Evolutionary conservation across 2,797 vertebrate species (phyloP).

Genomic region (Octomys mimax): DNA sequence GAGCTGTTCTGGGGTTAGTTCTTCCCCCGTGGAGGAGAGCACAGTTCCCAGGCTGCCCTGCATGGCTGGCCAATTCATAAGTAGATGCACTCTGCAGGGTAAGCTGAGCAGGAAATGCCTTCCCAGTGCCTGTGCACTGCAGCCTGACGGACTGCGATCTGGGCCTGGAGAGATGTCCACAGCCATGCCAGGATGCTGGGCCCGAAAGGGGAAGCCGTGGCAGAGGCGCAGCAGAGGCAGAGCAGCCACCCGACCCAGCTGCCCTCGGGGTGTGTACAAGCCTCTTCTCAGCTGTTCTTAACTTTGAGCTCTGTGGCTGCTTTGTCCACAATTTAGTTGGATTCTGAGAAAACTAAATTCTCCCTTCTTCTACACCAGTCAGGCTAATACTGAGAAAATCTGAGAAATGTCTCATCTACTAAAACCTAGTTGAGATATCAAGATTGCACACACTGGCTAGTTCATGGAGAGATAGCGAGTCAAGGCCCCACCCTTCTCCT

Average conservation of each 20-base stretch:
- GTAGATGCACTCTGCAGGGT: neutral
- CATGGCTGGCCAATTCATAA: neutral
- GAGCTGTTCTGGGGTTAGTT: neutral
- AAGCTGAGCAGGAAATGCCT: neutral
- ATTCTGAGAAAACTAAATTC: constrained; percentile 48
- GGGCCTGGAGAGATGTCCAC: neutral
- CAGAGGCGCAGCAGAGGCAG: neutral
- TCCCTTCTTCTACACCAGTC: neutral
- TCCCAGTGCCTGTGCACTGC: neutral
- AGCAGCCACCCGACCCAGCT: neutral
- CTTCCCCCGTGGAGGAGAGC: neutral
- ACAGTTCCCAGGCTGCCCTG: neutral
- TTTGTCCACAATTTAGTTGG: constrained; percentile 24
- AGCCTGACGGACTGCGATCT: neutral
- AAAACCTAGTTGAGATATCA: constrained; percentile 32
- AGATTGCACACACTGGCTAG: neutral
- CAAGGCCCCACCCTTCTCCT: constrained; percentile 34
- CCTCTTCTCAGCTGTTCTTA: neutral
- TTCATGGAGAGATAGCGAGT: neutral
- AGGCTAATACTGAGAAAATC: constrained; percentile 19
- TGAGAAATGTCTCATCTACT: neutral
- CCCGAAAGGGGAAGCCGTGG: neutral
- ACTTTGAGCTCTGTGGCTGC: neutral
- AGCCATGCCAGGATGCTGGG: neutral
- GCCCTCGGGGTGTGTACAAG: neutral